phyloP scores from a whole-genome alignment of 2,797 vertebrate genomes.

The Microcaecilia unicolor region DNA sequence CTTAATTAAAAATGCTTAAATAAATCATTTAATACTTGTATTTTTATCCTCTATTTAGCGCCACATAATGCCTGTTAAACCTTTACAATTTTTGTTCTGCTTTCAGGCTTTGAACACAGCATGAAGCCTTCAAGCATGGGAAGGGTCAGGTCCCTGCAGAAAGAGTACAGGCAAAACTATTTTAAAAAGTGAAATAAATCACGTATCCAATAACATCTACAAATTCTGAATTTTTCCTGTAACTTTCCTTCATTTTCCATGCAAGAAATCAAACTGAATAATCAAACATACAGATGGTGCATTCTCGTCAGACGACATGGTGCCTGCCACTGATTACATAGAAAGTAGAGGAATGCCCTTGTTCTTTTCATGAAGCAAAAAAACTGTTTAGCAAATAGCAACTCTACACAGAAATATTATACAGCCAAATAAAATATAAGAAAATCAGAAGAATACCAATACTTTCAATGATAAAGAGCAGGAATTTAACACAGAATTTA shows the following conservation, averaged over 20 bases:
- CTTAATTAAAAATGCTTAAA: constrained; percentile 57
- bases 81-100: constrained; percentile 53
- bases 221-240: constrained; percentile 49
- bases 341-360: constrained; percentile 17
- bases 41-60: constrained; percentile 49
- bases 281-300: constrained; percentile 49
- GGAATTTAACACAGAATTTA: no score
- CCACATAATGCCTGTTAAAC: constrained; percentile 56
- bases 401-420: background rate
- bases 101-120: constrained; percentile 69
- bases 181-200: constrained; percentile 67
- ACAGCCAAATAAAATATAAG: background rate
- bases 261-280: constrained; percentile 45
- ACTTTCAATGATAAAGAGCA: no score
- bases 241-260: constrained; percentile 40
- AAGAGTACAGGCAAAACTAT: constrained; percentile 60
- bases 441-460: no score
- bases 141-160: constrained; percentile 63
- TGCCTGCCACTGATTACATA: constrained; percentile 27
- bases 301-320: constrained; percentile 33
- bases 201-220: constrained; percentile 64
- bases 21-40: constrained; percentile 48
- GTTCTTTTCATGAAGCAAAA: constrained; percentile 27
- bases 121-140: constrained; percentile 50
- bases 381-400: constrained; percentile 25